A percentile compares a stretch with the other conserved stretches of the same genome.
phyloP scores from a whole-genome alignment of 2,113 vertebrate genomes.

The Anas platyrhynchos region DNA sequence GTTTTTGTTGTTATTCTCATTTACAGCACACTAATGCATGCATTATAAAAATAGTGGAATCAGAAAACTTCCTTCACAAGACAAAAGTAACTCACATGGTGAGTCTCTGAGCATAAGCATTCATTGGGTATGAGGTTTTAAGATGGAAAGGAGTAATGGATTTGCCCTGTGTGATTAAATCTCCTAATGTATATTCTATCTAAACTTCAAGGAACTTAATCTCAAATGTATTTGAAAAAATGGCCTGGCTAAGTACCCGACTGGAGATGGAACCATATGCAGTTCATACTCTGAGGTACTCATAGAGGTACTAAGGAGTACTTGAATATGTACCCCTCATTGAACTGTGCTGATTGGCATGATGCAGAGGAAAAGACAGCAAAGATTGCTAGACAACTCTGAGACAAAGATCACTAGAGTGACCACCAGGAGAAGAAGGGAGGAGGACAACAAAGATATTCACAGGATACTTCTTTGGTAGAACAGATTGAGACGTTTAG shows the following conservation, averaged over 20 bases:
- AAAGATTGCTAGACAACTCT: neutral
- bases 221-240: neutral
- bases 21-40: neutral
- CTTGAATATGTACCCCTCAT: neutral
- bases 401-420: neutral
- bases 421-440: neutral
- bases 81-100: neutral
- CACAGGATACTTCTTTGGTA: neutral
- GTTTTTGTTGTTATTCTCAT: neutral
- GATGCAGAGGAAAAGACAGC: neutral
- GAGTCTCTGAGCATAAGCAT: neutral
- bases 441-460: neutral
- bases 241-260: neutral
- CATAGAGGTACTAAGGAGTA: neutral
- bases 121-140: neutral
- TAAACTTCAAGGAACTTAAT: neutral
- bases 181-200: neutral
- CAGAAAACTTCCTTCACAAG: conserved; percentile 6
- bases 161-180: neutral
- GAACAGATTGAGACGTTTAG: neutral
- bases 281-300: neutral
- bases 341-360: neutral
- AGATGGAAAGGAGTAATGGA: neutral
- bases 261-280: neutral
- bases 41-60: neutral